These are phyloP conservation scores for Syngnathus floridae DNA, from an alignment of 2,113 vertebrate species.

Conservation along the genomic window DNA sequence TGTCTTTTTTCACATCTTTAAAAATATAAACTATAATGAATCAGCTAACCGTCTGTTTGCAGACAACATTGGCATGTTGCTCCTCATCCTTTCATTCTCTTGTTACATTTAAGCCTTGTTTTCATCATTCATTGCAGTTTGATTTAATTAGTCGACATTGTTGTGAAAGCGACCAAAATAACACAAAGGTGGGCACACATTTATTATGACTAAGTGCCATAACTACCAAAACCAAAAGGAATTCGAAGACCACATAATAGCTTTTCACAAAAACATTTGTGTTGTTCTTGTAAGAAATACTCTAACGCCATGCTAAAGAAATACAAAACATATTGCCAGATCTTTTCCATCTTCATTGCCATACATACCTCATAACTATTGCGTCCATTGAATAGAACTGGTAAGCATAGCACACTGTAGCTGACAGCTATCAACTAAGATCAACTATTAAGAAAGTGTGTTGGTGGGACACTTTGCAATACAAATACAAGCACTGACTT, in stretches of 20 bases:
- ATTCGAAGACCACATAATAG: neutral
- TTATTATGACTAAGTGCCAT: neutral
- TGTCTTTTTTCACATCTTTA: neutral
- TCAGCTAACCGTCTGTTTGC: neutral
- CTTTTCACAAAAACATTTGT: neutral
- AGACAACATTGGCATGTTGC: conserved; percentile 8
- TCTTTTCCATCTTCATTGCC: neutral
- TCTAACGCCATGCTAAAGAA: neutral
- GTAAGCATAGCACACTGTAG: neutral
- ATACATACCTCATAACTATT: neutral
- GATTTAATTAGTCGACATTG: neutral
- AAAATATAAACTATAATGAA: neutral
- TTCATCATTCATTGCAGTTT: neutral
- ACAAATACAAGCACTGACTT: neutral
- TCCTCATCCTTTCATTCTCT: conserved; percentile 12
- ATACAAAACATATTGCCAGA: neutral
- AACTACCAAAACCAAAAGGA: neutral
- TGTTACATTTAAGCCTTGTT: neutral
- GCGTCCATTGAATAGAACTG: neutral
- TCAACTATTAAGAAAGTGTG: neutral
- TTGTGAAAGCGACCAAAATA: neutral
- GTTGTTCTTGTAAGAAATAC: neutral
- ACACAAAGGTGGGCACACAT: neutral
- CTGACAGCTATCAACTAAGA: neutral
- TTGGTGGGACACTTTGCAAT: neutral